These are phyloP conservation scores for Apoda limacodes DNA, from an alignment of 2,888 invertebrate species.

Conservation along the genomic window DNA sequence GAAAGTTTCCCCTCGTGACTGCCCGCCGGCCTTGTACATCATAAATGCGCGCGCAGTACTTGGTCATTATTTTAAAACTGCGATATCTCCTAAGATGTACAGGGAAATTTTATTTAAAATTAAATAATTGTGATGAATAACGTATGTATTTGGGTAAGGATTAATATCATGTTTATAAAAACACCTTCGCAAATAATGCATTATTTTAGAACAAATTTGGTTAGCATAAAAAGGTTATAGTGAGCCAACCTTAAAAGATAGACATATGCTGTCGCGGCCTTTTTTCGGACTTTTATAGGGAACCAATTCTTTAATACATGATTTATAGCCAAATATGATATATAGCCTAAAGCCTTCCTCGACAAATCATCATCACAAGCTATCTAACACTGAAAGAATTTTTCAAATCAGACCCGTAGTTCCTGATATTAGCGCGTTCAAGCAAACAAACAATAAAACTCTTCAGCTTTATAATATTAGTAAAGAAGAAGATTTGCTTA, in stretches of 20 bases:
- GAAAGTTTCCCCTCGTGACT: no score
- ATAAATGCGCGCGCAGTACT: not conserved
- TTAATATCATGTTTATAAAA: conserved; percentile 1
- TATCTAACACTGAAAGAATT: no score
- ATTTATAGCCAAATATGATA: no score
- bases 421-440: no score
- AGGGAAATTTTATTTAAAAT: not conserved
- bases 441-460: no score
- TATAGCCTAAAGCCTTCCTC: no score
- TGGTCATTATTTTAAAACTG: not conserved
- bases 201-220: conserved; percentile 2
- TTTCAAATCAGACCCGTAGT: no score
- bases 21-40: not conserved
- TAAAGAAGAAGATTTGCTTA: no score
- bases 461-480: no score
- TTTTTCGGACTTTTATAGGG: conserved; percentile 4
- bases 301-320: conserved; percentile 1
- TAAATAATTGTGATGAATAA: conserved; percentile 3
- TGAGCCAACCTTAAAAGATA: conserved; percentile 3
- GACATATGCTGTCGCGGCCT: conserved; percentile 3
- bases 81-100: not conserved
- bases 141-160: conserved; percentile 1
- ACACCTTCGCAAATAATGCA: conserved; percentile 3
- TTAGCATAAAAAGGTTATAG: conserved; percentile 1
- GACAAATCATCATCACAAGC: no score